Percentiles rank a stretch among this genome's conserved stretches.
phyloP scores from a whole-genome alignment of 2,888 invertebrate genomes.

The Monopis laevigella region DNA sequence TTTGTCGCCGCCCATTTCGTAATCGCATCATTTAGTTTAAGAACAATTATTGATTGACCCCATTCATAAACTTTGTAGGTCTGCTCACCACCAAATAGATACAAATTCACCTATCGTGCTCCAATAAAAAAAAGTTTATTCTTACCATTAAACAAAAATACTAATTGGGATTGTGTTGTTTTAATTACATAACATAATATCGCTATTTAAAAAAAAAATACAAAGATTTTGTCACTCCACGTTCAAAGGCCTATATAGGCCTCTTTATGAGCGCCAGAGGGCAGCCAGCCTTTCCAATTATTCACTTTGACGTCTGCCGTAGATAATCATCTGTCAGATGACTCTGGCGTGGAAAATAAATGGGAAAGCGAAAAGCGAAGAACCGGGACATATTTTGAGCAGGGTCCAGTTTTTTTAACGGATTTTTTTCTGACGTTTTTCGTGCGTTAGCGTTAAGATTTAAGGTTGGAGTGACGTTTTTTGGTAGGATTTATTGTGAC shows the following conservation, averaged over 20 bases:
- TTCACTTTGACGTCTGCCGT: constrained; percentile 61
- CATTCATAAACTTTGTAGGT: too few relatives aligned
- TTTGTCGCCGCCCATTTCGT: too few relatives aligned
- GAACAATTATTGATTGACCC: too few relatives aligned
- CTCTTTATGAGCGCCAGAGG: constrained; percentile 6
- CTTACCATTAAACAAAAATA: too few relatives aligned
- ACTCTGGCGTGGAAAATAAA: constrained; percentile 39
- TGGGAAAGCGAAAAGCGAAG: constrained; percentile 36
- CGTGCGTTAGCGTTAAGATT: constrained; percentile 5
- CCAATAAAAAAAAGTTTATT: too few relatives aligned
- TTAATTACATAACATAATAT: too few relatives aligned
- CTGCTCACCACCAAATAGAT: too few relatives aligned
- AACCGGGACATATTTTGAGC: constrained; percentile 33
- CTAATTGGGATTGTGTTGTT: too few relatives aligned
- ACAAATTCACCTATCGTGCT: too few relatives aligned
- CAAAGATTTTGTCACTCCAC: too few relatives aligned
- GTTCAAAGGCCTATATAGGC: neutral
- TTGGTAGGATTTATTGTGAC: neutral
- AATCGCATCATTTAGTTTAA: too few relatives aligned
- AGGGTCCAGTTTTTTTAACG: constrained; percentile 35
- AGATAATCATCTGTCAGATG: constrained; percentile 65
- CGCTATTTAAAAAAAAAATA: too few relatives aligned
- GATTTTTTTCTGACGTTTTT: constrained; percentile 21
- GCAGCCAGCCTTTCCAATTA: constrained; percentile 39
- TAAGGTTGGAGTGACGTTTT: constrained; percentile 2